Conservation (phyloP, 2,888 invertebrate species). For the Campaea margaritaria region DNA sequence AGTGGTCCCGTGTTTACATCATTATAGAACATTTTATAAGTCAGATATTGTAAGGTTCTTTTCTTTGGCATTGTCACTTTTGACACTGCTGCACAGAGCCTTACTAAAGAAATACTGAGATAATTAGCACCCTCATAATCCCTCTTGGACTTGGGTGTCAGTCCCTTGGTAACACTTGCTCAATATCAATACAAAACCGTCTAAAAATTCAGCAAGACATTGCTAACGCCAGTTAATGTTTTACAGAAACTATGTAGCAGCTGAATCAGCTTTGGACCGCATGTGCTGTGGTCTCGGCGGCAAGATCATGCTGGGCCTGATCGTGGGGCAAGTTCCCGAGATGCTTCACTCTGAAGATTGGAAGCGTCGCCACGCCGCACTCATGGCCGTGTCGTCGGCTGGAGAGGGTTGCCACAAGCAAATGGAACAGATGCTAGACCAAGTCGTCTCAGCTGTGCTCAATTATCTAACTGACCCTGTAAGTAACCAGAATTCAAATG, state of each 20-base stretch:
- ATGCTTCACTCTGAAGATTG: slow-evolving; percentile 94
- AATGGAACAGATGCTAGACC: slow-evolving; percentile 97
- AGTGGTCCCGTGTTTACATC: slow-evolving; percentile 44
- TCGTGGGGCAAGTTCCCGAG: slow-evolving; percentile 92
- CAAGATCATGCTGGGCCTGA: slow-evolving; percentile 94
- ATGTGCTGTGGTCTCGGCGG: slow-evolving; percentile 99
- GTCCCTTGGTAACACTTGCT: slow-evolving; percentile 72
- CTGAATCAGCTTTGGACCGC: slow-evolving; percentile 98
- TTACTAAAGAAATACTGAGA: slow-evolving; percentile 76
- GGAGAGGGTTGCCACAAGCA: slow-evolving; percentile 99
- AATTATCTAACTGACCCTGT: slow-evolving; percentile 94
- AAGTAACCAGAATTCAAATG: slow-evolving; percentile 57
- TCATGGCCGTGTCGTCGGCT: slow-evolving; percentile 99
- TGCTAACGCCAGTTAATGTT: background rate
- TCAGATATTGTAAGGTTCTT: slow-evolving; percentile 58
- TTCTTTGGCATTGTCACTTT: slow-evolving; percentile 49
- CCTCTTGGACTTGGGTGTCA: slow-evolving; percentile 72
- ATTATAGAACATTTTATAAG: background rate
- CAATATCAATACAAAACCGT: background rate
- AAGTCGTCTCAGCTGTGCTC: slow-evolving; percentile 96
- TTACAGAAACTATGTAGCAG: slow-evolving; percentile 95
- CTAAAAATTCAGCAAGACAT: background rate
- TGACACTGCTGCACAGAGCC: slow-evolving; percentile 53
- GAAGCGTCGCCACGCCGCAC: slow-evolving; percentile 97
- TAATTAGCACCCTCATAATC: slow-evolving; percentile 75